phyloP scores from a whole-genome alignment of 2,797 vertebrate species.

The Thaleichthys pacificus region DNA sequence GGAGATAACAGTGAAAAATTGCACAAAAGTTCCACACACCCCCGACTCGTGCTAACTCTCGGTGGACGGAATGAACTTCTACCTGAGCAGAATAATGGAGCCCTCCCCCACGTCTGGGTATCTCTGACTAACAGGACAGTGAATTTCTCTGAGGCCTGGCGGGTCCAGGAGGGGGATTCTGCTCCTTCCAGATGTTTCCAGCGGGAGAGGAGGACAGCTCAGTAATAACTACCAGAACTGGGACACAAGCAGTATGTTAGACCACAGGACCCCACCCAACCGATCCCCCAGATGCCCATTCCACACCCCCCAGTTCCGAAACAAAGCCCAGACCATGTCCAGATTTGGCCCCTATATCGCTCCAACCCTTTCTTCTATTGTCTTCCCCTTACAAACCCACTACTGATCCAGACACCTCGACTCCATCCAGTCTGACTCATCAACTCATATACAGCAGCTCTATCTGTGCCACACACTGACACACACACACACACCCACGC shows the following conservation, averaged over 20 bases:
- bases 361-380: no score
- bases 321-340: not conserved
- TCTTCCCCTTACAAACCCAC: no score
- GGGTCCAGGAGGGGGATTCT: not conserved
- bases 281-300: not conserved
- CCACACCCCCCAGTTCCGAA: not conserved
- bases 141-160: not conserved
- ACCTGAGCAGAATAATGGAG: not conserved
- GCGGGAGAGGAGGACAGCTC: not conserved
- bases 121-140: not conserved
- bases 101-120: not conserved
- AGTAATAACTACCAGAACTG: constrained; percentile 6
- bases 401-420: not conserved
- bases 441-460: not conserved
- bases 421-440: not conserved
- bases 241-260: not conserved
- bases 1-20: not conserved
- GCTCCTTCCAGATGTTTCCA: constrained; percentile 9
- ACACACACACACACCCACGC: constrained; percentile 12
- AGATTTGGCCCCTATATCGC: not conserved
- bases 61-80: not conserved
- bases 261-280: not conserved
- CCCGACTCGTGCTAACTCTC: not conserved
- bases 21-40: not conserved
- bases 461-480: not conserved